These are phyloP conservation scores for Moxostoma hubbsi DNA, from an alignment of 2,797 vertebrate genomes.

Conservation along the genomic window DNA sequence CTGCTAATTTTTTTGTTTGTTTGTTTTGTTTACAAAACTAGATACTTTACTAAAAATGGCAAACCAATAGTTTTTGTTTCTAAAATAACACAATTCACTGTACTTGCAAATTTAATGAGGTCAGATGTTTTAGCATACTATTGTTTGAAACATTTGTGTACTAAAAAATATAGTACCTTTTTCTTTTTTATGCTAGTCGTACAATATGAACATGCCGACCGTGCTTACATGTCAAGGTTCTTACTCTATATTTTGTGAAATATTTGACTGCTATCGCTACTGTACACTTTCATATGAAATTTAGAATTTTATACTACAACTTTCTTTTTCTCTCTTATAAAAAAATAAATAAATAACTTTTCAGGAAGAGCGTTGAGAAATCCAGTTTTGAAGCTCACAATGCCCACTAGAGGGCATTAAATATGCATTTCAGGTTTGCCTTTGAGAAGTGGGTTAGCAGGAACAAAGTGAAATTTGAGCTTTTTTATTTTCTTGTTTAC, in stretches of 20 bases:
- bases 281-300: conserved; percentile 11
- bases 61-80: too few species aligned
- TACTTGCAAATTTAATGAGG: background rate
- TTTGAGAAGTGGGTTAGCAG: background rate
- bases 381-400: background rate
- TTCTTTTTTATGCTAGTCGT: conserved; percentile 16
- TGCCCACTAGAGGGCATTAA: conserved; percentile 54
- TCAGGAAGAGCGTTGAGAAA: background rate
- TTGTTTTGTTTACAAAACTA: too few species aligned
- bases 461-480: background rate
- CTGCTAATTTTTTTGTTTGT: too few species aligned
- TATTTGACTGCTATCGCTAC: conserved; percentile 4
- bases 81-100: too few species aligned
- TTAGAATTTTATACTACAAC: conserved; percentile 15
- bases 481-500: conserved; percentile 25
- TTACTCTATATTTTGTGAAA: conserved; percentile 40
- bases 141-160: conserved; percentile 7
- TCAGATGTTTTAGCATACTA: background rate
- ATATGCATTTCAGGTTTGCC: conserved; percentile 24
- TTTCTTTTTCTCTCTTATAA: background rate
- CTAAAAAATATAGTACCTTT: conserved; percentile 6
- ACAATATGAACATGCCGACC: conserved; percentile 7
- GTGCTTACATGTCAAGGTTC: conserved; percentile 21
- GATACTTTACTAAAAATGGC: too few species aligned
- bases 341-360: background rate